Percentiles rank a stretch among this genome's conserved stretches.
Evolutionary conservation across 2,888 invertebrate genomes (phyloP).

Genomic region (Philaethria dido): DNA sequence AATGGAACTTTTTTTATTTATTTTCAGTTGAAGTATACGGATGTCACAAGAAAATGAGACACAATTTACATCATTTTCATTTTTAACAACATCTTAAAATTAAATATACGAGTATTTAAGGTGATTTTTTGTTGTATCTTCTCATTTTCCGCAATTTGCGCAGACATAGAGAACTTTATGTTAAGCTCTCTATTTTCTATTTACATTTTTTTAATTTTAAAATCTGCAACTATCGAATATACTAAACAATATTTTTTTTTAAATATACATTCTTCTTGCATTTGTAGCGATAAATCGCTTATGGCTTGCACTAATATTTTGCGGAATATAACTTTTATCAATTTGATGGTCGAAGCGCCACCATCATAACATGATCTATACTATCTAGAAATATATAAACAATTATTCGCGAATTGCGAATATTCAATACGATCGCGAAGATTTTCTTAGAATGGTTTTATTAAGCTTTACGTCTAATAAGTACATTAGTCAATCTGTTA

Average conservation of each 20-base stretch:
- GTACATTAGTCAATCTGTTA: conserved; percentile 61
- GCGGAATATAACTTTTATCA: conserved; percentile 62
- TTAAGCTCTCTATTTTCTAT: no score
- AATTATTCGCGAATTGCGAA: conserved; percentile 22
- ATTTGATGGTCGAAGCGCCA: conserved; percentile 72
- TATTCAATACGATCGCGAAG: conserved; percentile 44
- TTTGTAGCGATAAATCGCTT: conserved; percentile 13
- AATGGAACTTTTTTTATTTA: no score
- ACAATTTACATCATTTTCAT: no score
- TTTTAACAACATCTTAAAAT: no score
- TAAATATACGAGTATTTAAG: no score
- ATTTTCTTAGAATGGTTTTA: conserved; percentile 54
- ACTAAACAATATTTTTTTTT: background rate
- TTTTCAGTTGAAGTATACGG: no score
- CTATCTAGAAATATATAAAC: conserved; percentile 35
- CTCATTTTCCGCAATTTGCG: no score
- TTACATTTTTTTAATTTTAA: no score
- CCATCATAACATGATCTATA: conserved; percentile 55
- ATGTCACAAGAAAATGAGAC: no score
- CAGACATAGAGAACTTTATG: no score
- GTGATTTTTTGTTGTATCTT: no score
- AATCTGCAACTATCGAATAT: no score
- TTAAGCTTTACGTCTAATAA: conserved; percentile 68
- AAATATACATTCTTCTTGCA: background rate
- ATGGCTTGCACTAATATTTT: conserved; percentile 54